These are phyloP conservation scores for Seira sanloemensis DNA, from an alignment of 2,888 invertebrate genomes.

Conservation along the genomic window DNA sequence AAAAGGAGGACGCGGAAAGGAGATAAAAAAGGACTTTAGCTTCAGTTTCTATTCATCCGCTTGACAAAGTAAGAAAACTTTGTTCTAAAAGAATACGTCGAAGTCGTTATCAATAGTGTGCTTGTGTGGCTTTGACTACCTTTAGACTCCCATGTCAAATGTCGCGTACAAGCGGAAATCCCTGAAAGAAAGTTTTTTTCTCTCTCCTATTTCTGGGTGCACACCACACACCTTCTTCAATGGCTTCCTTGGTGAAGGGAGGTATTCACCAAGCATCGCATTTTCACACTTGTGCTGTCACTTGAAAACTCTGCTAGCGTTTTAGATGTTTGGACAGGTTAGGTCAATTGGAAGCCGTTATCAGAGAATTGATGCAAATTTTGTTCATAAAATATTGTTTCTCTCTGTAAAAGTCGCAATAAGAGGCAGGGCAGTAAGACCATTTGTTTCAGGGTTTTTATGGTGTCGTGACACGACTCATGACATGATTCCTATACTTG, in stretches of 20 bases:
- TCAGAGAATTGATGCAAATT: not conserved
- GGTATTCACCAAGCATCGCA: not conserved
- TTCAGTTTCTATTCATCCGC: not conserved
- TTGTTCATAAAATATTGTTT: too few species aligned
- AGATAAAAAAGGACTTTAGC: not conserved
- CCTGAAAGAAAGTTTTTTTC: not conserved
- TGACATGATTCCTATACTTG: too few species aligned
- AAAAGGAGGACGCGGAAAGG: not conserved
- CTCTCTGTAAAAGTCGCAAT: not conserved
- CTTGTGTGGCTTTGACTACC: not conserved
- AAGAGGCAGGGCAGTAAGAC: not conserved
- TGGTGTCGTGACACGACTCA: not conserved
- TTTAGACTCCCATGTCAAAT: not conserved
- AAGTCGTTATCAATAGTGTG: not conserved
- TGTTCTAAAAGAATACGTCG: not conserved
- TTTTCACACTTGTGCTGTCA: not conserved
- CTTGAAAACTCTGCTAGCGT: not conserved
- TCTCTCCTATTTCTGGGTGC: too few species aligned
- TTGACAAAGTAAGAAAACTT: not conserved
- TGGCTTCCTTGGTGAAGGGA: too few species aligned
- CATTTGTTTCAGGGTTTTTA: not conserved
- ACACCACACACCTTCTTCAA: not conserved
- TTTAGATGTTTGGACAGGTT: not conserved
- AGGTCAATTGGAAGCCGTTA: too few species aligned
- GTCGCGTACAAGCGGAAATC: constrained; percentile 1